These are phyloP conservation scores for Cossypha dichroa DNA, from an alignment of 2,797 vertebrate species.

Conservation along the genomic window DNA sequence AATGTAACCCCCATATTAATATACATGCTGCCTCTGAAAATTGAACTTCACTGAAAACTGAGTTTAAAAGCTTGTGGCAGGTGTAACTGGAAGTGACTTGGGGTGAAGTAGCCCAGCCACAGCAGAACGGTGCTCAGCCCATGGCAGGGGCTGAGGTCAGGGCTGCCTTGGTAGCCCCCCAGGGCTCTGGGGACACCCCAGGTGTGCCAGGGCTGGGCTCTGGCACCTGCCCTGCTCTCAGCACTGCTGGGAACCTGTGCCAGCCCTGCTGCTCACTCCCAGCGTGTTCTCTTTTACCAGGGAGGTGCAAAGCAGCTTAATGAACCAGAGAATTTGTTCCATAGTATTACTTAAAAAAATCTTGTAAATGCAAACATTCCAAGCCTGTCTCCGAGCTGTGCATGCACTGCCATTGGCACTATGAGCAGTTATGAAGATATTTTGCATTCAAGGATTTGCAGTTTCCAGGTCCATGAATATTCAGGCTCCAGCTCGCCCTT, in stretches of 20 bases:
- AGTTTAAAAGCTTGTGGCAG: not conserved
- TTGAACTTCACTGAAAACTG: not conserved
- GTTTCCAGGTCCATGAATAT: conserved; percentile 46
- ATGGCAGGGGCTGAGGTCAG: accelerated
- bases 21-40: conserved; percentile 14
- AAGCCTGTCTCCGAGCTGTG: not conserved
- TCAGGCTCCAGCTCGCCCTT: not conserved
- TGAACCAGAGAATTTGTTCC: not conserved
- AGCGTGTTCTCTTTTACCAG: not conserved
- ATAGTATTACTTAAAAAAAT: not conserved
- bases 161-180: accelerated
- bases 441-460: conserved; percentile 40
- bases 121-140: accelerated
- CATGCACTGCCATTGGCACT: not conserved
- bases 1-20: not conserved
- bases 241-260: accelerated
- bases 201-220: accelerated
- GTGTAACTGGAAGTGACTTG: not conserved
- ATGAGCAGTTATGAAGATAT: conserved; percentile 24
- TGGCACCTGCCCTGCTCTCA: accelerated
- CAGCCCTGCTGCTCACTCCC: accelerated
- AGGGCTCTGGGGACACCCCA: not conserved
- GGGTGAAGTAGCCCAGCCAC: not conserved
- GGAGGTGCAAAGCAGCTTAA: not conserved
- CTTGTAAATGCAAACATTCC: not conserved